Conservation (phyloP, 2,797 vertebrate species). For the Podarcis lilfordi region DNA sequence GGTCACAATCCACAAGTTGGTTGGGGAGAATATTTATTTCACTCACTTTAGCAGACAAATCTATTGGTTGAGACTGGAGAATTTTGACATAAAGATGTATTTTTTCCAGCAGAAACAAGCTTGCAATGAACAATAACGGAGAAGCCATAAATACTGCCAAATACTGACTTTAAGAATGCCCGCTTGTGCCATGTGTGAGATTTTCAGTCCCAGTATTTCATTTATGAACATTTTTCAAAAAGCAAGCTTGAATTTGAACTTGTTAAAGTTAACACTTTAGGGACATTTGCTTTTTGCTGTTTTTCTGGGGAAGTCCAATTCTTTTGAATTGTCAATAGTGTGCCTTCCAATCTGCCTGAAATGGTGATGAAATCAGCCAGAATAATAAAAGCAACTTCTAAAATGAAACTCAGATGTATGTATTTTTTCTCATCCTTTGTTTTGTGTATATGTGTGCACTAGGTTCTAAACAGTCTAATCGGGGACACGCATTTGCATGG, state of each 20-base stretch:
- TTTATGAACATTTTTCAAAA: neutral
- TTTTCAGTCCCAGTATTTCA: neutral
- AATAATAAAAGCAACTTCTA: neutral
- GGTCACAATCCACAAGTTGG: neutral
- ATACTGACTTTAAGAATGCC: neutral
- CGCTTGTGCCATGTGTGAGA: neutral
- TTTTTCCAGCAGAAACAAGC: neutral
- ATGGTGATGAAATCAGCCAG: neutral
- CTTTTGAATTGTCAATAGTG: neutral
- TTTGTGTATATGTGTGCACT: slow-evolving; percentile 36
- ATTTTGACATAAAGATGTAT: neutral
- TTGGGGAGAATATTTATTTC: neutral
- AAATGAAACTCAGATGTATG: neutral
- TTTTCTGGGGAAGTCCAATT: neutral
- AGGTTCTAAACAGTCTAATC: neutral
- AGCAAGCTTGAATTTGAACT: neutral
- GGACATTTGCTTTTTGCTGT: neutral
- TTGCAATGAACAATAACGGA: neutral
- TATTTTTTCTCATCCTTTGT: neutral
- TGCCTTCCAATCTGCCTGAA: neutral
- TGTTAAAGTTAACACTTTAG: slow-evolving; percentile 12
- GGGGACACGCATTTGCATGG: slow-evolving; percentile 21
- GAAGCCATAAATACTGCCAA: neutral
- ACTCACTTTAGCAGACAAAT: neutral
- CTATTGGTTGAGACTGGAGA: neutral